phyloP scores from a whole-genome alignment of 2,113 vertebrate genomes.

The Poicephalus meyeri region DNA sequence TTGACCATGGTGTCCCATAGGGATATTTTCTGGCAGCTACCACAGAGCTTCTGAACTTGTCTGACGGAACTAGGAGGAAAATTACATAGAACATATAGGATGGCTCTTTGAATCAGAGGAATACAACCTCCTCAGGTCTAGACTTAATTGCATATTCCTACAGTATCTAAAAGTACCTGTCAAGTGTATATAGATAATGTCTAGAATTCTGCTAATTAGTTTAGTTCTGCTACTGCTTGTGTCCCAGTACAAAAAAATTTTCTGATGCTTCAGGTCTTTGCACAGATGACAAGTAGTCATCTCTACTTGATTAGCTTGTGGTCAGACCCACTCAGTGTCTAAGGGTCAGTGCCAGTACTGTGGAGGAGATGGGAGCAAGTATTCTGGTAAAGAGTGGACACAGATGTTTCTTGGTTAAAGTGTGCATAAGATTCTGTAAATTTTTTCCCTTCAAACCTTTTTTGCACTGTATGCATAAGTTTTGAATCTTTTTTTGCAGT shows the following conservation, averaged over 20 bases:
- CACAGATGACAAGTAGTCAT: background rate
- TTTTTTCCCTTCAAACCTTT: background rate
- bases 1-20: background rate
- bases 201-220: background rate
- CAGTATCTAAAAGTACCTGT: background rate
- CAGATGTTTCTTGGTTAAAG: background rate
- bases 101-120: background rate
- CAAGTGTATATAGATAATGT: background rate
- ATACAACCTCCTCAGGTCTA: background rate
- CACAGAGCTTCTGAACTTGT: background rate
- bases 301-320: background rate
- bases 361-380: background rate
- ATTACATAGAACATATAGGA: background rate
- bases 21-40: background rate
- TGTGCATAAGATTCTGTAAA: background rate
- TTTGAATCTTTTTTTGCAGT: background rate
- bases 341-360: background rate
- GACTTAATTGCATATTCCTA: background rate
- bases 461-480: background rate
- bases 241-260: background rate
- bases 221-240: background rate
- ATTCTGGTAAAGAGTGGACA: background rate
- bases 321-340: background rate
- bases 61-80: background rate
- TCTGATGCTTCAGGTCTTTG: background rate